A percentile compares a stretch with the other conserved stretches of the same genome.
Evolutionary conservation across 2,113 vertebrate genomes (phyloP).

Genomic region (Ailurus styani): DNA sequence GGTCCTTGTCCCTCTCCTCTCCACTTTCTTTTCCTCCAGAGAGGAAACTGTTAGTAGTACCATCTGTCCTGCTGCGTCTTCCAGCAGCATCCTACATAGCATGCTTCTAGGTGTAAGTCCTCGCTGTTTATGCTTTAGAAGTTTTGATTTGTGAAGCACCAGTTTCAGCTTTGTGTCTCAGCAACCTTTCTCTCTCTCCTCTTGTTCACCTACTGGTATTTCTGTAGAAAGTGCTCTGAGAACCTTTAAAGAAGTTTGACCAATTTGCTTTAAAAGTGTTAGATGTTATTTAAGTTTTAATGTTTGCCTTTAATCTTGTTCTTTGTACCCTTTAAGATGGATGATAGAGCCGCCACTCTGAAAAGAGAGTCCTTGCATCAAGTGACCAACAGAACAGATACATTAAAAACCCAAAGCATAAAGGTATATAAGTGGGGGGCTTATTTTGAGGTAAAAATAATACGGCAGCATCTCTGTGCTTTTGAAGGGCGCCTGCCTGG

Average conservation of each 20-base stretch:
- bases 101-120: neutral
- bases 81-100: neutral
- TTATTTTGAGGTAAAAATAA: slow-evolving; percentile 19
- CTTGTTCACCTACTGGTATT: neutral
- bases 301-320: slow-evolving; percentile 39
- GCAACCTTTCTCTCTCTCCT: neutral
- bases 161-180: neutral
- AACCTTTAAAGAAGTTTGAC: neutral
- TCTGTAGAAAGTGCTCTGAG: neutral
- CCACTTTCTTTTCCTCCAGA: slow-evolving; percentile 18
- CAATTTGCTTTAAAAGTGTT: slow-evolving; percentile 1
- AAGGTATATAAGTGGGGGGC: slow-evolving; percentile 66
- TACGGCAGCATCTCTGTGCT: neutral
- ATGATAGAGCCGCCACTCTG: slow-evolving; percentile 74
- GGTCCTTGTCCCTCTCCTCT: neutral
- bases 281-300: neutral
- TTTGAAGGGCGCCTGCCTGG: neutral
- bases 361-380: slow-evolving; percentile 70
- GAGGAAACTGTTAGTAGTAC: slow-evolving; percentile 13
- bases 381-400: slow-evolving; percentile 65
- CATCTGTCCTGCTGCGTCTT: slow-evolving; percentile 16
- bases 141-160: neutral
- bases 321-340: slow-evolving; percentile 57
- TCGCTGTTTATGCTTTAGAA: neutral
- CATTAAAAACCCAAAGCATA: slow-evolving; percentile 64